Conservation (phyloP, 2,797 vertebrate genomes). For the Alectoris magna region DNA sequence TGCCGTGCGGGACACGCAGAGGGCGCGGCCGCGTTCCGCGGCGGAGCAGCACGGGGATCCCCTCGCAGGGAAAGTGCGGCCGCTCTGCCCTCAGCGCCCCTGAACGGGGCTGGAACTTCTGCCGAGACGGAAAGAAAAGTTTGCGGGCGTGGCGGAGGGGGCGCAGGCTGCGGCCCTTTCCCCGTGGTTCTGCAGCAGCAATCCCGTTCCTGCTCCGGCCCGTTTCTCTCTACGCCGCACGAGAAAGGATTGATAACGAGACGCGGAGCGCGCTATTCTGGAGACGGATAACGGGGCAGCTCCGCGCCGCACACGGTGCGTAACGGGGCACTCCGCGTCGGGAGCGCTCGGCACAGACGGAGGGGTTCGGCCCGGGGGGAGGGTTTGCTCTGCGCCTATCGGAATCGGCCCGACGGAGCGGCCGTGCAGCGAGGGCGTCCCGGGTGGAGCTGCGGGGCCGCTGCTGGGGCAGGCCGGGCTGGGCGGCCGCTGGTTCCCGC, state of each 20-base stretch:
- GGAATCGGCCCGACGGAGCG: constrained; percentile 66
- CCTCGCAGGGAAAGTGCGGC: not conserved
- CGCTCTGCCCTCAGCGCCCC: too few species aligned
- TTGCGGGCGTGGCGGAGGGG: not conserved
- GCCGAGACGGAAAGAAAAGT: not conserved
- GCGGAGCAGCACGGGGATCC: not conserved
- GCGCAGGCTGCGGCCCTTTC: not conserved
- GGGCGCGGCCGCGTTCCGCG: too few species aligned
- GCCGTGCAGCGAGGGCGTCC: not conserved
- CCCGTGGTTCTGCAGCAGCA: not conserved
- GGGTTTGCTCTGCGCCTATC: constrained; percentile 55
- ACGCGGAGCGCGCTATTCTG: not conserved
- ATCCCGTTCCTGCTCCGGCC: not conserved
- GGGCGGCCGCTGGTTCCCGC: not conserved
- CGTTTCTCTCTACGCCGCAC: not conserved
- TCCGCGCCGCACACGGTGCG: not conserved
- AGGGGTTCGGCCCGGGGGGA: constrained; percentile 40
- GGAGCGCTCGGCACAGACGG: not conserved
- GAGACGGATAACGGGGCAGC: constrained; percentile 36
- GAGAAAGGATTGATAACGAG: constrained; percentile 59
- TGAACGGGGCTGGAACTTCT: constrained; percentile 4
- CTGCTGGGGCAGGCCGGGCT: not conserved
- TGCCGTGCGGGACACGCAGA: not conserved
- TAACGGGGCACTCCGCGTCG: not conserved
- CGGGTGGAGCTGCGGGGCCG: not conserved